phyloP scores from a whole-genome alignment of 2,113 vertebrate genomes.

The Phocoena sinus region DNA sequence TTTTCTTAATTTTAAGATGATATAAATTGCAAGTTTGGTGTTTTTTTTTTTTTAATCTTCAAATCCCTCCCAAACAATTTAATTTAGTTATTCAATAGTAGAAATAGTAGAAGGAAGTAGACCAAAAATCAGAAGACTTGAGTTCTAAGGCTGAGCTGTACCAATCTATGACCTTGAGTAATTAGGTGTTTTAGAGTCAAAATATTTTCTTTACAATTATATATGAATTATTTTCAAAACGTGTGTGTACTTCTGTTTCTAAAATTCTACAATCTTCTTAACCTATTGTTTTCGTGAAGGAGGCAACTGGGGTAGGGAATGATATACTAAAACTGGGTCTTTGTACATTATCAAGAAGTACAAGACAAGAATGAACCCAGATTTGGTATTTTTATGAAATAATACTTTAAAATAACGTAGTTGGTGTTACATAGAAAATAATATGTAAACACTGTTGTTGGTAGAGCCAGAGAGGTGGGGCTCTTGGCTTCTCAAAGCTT shows the following conservation, averaged over 20 bases:
- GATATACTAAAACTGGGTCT: background rate
- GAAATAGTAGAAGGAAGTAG: background rate
- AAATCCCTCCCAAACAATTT: background rate
- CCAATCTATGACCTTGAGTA: background rate
- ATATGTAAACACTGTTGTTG: background rate
- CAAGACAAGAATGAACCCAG: background rate
- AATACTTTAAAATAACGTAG: background rate
- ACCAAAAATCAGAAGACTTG: background rate
- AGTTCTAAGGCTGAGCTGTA: background rate
- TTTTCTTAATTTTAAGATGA: slow-evolving; percentile 21
- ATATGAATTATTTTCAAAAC: slow-evolving; percentile 22
- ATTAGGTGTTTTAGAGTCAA: background rate
- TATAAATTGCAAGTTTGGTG: background rate
- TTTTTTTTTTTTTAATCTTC: background rate
- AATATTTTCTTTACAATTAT: background rate
- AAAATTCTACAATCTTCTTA: background rate
- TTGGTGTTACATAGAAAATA: background rate
- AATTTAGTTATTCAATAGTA: background rate
- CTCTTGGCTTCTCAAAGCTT: background rate
- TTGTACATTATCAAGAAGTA: background rate
- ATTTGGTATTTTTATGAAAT: background rate
- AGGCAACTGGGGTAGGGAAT: background rate
- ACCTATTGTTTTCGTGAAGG: background rate
- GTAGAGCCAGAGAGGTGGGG: background rate
- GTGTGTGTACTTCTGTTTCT: background rate